These are phyloP conservation scores for Tor tambroides DNA, from an alignment of 2,113 vertebrate species.

Conservation along the genomic window DNA sequence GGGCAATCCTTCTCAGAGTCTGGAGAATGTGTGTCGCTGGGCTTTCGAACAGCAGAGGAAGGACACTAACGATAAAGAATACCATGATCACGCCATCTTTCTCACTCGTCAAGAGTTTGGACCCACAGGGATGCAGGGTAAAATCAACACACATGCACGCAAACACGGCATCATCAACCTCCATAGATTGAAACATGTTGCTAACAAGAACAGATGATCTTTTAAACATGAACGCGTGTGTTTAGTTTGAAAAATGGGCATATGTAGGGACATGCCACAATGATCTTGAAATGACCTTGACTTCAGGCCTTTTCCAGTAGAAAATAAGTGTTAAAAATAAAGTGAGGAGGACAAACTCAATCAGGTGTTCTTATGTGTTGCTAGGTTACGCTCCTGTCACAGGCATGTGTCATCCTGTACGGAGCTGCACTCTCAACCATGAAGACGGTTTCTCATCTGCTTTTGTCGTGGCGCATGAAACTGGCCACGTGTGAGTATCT, in stretches of 20 bases:
- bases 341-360: neutral
- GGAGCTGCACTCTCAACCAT: constrained; percentile 92
- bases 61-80: constrained; percentile 81
- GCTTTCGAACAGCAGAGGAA: constrained; percentile 92
- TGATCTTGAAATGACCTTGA: neutral
- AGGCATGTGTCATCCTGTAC: constrained; percentile 92
- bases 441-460: constrained; percentile 95
- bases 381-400: constrained; percentile 93
- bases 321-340: neutral
- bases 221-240: neutral
- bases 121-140: constrained; percentile 94
- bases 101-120: constrained; percentile 95
- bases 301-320: neutral
- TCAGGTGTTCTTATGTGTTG: constrained; percentile 32
- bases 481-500: constrained; percentile 90
- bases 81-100: constrained; percentile 95
- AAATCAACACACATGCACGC: constrained; percentile 45
- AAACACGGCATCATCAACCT: neutral
- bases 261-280: neutral
- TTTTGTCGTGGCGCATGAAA: constrained; percentile 94
- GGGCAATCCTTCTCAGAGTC: constrained; percentile 90
- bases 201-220: neutral
- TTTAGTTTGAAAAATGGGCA: neutral
- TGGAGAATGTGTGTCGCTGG: constrained; percentile 97
- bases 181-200: neutral